Evolutionary conservation across 2,888 invertebrate genomes (phyloP).

Genomic region (Erebia epiphron): DNA sequence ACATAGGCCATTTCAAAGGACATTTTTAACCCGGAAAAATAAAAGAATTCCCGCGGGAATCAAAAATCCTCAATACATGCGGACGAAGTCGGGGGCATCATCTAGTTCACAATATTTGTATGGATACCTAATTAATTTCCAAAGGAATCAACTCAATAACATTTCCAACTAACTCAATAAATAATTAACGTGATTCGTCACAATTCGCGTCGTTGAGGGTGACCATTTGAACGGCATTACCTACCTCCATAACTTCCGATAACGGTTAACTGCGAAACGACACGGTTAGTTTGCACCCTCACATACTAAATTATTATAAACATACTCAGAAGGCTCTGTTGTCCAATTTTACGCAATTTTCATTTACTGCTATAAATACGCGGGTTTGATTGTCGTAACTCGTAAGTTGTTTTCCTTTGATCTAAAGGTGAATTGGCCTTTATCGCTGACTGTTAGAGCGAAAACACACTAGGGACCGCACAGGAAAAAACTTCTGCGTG

Average conservation of each 20-base stretch:
- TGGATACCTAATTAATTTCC: not conserved
- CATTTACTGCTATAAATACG: slow-evolving; percentile 68
- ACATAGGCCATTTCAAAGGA: too few relatives aligned
- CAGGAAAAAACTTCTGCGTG: too few relatives aligned
- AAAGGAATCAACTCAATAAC: slow-evolving; percentile 46
- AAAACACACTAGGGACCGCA: too few relatives aligned
- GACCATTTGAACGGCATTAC: slow-evolving; percentile 69
- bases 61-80: too few relatives aligned
- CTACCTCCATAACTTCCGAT: slow-evolving; percentile 56
- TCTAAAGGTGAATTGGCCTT: too few relatives aligned
- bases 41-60: too few relatives aligned
- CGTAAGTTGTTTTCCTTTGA: slow-evolving; percentile 11
- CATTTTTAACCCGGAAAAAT: too few relatives aligned
- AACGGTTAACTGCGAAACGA: slow-evolving; percentile 73
- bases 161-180: slow-evolving; percentile 44
- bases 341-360: slow-evolving; percentile 82
- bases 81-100: too few relatives aligned
- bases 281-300: slow-evolving; percentile 79
- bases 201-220: slow-evolving; percentile 59
- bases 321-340: slow-evolving; percentile 61
- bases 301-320: slow-evolving; percentile 77
- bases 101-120: not conserved
- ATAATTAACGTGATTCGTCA: slow-evolving; percentile 73
- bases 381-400: slow-evolving; percentile 17
- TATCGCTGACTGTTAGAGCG: too few relatives aligned